Percentiles rank a stretch among this genome's conserved stretches.
Conservation (phyloP, 2,113 vertebrate species). For the Lampris incognitus region DNA sequence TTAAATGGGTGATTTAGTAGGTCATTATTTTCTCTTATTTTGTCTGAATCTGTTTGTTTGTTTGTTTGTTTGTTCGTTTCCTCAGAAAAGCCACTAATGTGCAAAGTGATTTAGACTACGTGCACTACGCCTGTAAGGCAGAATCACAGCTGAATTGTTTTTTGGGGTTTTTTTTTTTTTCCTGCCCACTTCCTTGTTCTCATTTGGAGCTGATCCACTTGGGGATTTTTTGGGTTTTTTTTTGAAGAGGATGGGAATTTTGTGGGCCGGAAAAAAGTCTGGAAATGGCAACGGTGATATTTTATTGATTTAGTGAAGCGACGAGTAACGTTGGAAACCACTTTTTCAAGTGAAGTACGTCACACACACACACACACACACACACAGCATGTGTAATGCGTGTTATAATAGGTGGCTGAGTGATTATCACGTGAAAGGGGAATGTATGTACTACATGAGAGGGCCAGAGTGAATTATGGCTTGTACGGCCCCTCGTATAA, state of each 20-base stretch:
- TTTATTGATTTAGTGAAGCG: slow-evolving; percentile 57
- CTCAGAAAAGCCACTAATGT: slow-evolving; percentile 37
- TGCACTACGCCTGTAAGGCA: slow-evolving; percentile 47
- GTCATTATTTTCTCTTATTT: slow-evolving; percentile 16
- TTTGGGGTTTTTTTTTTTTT: slow-evolving; percentile 53
- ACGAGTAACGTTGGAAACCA: slow-evolving; percentile 36
- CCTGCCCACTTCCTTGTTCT: slow-evolving; percentile 53
- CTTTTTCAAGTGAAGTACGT: slow-evolving; percentile 47
- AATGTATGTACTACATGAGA: too few relatives aligned
- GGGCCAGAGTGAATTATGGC: too few relatives aligned
- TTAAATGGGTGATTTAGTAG: slow-evolving; percentile 37
- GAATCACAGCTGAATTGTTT: slow-evolving; percentile 53
- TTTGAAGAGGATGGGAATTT: slow-evolving; percentile 42
- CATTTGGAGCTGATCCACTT: slow-evolving; percentile 58
- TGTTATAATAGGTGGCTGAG: too few relatives aligned
- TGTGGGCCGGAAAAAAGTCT: slow-evolving; percentile 12
- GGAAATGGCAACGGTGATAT: slow-evolving; percentile 51
- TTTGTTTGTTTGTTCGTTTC: not conserved
- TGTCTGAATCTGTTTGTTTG: not conserved
- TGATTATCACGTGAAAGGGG: too few relatives aligned
- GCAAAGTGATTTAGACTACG: slow-evolving; percentile 48
- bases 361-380: slow-evolving; percentile 23
- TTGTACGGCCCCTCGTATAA: slow-evolving; percentile 9
- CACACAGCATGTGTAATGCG: not conserved
- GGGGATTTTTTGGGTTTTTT: slow-evolving; percentile 51